phyloP scores from a whole-genome alignment of 92 coral and sea anemone species.

The Epizoanthus stellaris region DNA sequence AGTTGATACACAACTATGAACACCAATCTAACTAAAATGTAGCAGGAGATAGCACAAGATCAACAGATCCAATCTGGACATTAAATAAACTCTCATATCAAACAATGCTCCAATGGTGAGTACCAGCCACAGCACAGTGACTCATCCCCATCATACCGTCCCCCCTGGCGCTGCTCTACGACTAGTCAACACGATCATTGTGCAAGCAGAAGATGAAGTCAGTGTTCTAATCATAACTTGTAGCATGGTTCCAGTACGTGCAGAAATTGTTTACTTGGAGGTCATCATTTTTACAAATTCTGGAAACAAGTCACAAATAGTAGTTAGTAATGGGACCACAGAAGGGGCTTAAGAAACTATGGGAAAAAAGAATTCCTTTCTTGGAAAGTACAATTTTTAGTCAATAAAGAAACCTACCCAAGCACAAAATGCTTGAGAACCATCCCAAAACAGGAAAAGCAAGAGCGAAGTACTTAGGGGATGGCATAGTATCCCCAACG shows the following conservation, averaged over 20 bases:
- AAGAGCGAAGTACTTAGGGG: too few relatives aligned
- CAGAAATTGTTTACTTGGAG: slow-evolving; percentile 16
- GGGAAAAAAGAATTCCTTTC: too few relatives aligned
- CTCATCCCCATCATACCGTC: neutral
- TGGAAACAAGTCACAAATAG: neutral
- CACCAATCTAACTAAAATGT: slow-evolving; percentile 11
- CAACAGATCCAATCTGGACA: neutral
- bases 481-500: too few relatives aligned
- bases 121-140: neutral
- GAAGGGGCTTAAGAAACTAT: too few relatives aligned
- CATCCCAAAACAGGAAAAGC: too few relatives aligned
- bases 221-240: slow-evolving; percentile 16
- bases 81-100: slow-evolving; percentile 1
- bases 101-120: neutral
- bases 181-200: neutral
- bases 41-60: neutral
- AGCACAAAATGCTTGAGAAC: too few relatives aligned
- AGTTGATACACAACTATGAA: slow-evolving; percentile 17
- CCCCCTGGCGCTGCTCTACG: neutral
- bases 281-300: slow-evolving; percentile 40
- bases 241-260: neutral
- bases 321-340: too few relatives aligned
- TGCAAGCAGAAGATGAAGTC: neutral
- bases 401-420: too few relatives aligned
- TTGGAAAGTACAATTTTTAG: too few relatives aligned